phyloP scores from a whole-genome alignment of 2,888 invertebrate species.

The Bimastos eiseni region DNA sequence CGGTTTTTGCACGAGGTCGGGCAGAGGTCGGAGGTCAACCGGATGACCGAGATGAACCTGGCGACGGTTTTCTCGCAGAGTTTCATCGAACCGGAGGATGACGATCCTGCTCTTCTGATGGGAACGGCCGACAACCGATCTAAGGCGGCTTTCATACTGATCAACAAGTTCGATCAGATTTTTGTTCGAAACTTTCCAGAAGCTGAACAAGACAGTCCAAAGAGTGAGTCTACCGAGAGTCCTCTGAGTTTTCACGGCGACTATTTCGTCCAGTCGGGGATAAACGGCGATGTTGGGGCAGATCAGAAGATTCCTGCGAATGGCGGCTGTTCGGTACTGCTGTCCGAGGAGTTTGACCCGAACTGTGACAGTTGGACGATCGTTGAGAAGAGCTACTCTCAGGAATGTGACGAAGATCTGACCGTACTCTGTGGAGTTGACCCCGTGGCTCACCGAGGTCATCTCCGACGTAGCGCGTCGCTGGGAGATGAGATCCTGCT shows the following conservation, averaged over 20 bases:
- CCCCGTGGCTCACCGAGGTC: not conserved
- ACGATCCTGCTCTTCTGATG: constrained; percentile 59
- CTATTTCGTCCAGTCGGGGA: constrained; percentile 48
- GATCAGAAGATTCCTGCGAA: not conserved
- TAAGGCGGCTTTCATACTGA: constrained; percentile 55
- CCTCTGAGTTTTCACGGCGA: not conserved
- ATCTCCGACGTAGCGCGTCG: not conserved
- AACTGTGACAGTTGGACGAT: not conserved
- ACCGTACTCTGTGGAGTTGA: not conserved
- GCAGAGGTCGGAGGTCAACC: constrained; percentile 49
- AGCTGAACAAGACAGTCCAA: not conserved
- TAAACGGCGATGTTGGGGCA: constrained; percentile 31
- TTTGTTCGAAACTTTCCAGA: not conserved
- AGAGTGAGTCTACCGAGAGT: not conserved
- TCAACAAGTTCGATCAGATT: constrained; percentile 46
- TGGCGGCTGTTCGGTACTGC: not conserved
- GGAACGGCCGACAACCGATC: constrained; percentile 58
- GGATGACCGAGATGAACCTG: constrained; percentile 56
- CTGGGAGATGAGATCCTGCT: not conserved
- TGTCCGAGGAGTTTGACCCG: not conserved
- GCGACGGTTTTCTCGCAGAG: constrained; percentile 59
- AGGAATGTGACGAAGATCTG: not conserved
- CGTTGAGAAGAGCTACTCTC: not conserved
- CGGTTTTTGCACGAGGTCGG: constrained; percentile 49
- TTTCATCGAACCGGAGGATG: constrained; percentile 58